Evolutionary conservation across 2,888 invertebrate genomes (phyloP).

Genomic region (Cyaniris semiargus): DNA sequence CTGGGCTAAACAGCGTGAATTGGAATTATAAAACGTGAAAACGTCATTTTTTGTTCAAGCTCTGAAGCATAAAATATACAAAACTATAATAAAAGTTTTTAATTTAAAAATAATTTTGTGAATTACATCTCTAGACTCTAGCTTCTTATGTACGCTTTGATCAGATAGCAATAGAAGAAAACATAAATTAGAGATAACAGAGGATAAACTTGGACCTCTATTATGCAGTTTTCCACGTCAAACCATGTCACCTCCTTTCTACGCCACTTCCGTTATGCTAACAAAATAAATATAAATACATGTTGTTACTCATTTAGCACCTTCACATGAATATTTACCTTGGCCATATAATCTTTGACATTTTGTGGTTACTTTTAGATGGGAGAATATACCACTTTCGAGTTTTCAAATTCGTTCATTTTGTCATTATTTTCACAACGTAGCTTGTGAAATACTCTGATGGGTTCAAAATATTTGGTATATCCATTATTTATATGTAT

Average conservation of each 20-base stretch:
- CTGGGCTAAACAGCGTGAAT: too few relatives aligned
- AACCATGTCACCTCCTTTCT: conserved; percentile 40
- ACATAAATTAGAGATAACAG: conserved; percentile 3
- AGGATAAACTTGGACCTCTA: conserved; percentile 15
- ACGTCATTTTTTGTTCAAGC: too few relatives aligned
- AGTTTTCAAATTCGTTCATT: not conserved
- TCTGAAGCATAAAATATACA: too few relatives aligned
- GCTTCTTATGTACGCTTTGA: not conserved
- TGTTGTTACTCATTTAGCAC: not conserved
- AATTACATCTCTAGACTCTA: too few relatives aligned
- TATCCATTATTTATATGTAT: not conserved
- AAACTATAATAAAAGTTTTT: too few relatives aligned
- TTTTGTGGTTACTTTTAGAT: not conserved
- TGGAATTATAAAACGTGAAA: too few relatives aligned
- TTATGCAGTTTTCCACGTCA: conserved; percentile 6
- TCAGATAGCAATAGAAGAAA: not conserved
- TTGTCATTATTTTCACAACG: too few relatives aligned
- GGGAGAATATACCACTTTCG: not conserved
- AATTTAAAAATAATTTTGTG: too few relatives aligned
- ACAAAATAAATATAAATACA: conserved; percentile 29
- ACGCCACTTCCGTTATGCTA: conserved; percentile 37
- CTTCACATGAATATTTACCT: not conserved
- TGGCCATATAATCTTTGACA: conserved; percentile 1
- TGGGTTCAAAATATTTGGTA: not conserved
- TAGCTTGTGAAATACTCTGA: too few relatives aligned